Conservation (phyloP, 2,797 vertebrate species). For the Tiaroga cobitis region DNA sequence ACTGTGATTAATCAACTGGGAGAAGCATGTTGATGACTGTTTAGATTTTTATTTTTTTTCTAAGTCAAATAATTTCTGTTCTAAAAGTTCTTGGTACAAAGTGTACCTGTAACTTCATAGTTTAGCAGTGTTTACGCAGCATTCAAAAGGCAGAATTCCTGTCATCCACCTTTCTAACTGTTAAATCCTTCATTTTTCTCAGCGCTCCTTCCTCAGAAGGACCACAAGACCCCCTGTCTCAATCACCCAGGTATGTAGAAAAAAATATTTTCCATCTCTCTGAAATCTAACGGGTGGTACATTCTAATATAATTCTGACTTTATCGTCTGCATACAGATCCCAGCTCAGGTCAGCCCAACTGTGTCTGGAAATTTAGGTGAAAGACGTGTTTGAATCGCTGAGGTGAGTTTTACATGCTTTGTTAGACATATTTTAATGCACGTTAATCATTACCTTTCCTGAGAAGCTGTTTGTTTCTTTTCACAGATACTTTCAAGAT, state of each 20-base stretch:
- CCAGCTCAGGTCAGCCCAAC: slow-evolving; percentile 35
- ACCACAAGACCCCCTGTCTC: slow-evolving; percentile 6
- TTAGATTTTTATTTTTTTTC: background rate
- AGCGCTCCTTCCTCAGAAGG: slow-evolving; percentile 46
- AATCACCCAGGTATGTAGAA: slow-evolving; percentile 35
- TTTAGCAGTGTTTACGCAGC: background rate
- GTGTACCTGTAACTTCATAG: background rate
- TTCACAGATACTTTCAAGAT: slow-evolving; percentile 14
- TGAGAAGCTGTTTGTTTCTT: background rate
- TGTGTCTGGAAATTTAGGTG: background rate
- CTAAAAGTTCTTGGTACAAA: background rate
- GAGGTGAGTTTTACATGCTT: slow-evolving; percentile 1
- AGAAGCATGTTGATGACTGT: background rate
- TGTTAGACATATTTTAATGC: background rate
- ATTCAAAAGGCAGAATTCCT: background rate
- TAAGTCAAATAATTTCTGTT: background rate
- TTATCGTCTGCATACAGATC: background rate
- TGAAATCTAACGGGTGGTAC: background rate
- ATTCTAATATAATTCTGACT: background rate
- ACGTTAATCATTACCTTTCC: background rate
- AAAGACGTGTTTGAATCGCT: background rate
- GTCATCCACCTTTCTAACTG: background rate
- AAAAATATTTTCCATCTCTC: background rate
- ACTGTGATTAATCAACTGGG: background rate
- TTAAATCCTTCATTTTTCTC: background rate